Base-by-base conservation (phyloP, 2,113 vertebrate genomes). In the Equus przewalskii region DNA sequence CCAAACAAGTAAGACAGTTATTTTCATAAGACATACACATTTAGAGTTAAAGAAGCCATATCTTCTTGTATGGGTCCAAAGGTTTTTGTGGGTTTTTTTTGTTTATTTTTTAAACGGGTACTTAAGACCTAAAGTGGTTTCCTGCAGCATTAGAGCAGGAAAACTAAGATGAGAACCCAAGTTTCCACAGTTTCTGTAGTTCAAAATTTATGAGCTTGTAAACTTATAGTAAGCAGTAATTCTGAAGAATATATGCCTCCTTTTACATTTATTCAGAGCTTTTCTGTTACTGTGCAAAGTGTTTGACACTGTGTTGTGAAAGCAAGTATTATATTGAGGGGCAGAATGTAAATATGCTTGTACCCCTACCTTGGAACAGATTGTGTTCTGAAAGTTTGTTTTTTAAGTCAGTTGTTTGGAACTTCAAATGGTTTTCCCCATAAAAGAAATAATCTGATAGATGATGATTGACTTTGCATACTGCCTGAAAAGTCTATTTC, bases 1-100 rank as follows among this genome's bases (percentile, higher is more conserved):
- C 99, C 99, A 97, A 99, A 99, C 98, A 99, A 99, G 99, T 99
- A 99, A 99, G 99, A 91, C 51, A 46, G 62, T 89, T 93, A 33
- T 87, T 92, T 94, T 91, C 54, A 73, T 96, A 94, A 83, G 64
- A 88, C 41, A n/a, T 58, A 65, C 7, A 44, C 16, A 19, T 91
- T 76, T 93, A 87, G 11, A 93, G 12, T 81, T 96, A 92, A 90
- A 90, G 49, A 46, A 18, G 26, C 15, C 30, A 7, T 92, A 81
- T 70, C 44, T 69, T 97, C 79, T 86, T 69, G 15, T 81, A 72
- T 73, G 67, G 81, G 3, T 62, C n/a, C 64, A 62, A 62, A 86
- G 46, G 4, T 75, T 70, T 41, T 93, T 92, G 75, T 54, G 51
- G 51, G 51, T 54, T 56, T 22, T 64, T 56, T 96, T 21, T 41